phyloP scores from a whole-genome alignment of 2,113 vertebrate genomes.

The Phrynosoma blainvillii region DNA sequence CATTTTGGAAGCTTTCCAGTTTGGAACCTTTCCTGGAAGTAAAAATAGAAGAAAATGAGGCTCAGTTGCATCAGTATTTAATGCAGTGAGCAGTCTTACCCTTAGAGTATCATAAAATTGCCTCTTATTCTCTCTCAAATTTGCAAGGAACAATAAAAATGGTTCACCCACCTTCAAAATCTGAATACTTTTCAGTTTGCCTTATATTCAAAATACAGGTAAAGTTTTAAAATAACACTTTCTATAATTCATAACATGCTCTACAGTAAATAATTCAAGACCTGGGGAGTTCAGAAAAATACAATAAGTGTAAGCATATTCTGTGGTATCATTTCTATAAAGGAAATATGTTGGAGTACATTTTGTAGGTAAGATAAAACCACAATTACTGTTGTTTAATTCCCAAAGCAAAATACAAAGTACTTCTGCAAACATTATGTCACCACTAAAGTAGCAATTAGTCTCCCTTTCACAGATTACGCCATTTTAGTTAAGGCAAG shows the following conservation, averaged over 20 bases:
- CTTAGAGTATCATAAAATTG: background rate
- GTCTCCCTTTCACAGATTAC: slow-evolving; percentile 36
- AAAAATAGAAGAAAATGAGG: background rate
- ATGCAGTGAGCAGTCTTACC: background rate
- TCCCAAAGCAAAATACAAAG: slow-evolving; percentile 22
- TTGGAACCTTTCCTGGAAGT: too few relatives aligned
- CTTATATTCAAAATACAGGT: background rate
- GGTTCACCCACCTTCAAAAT: background rate
- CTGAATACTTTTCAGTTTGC: background rate
- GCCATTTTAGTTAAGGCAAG: slow-evolving; percentile 29
- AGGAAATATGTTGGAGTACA: background rate
- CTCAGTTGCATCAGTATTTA: background rate
- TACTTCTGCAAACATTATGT: slow-evolving; percentile 31
- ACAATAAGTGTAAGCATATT: slow-evolving; percentile 31
- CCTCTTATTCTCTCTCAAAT: background rate
- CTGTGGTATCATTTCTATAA: slow-evolving; percentile 12
- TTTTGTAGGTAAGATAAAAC: slow-evolving; percentile 29
- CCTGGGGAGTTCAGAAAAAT: slow-evolving; percentile 23
- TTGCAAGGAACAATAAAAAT: background rate
- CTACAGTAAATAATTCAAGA: slow-evolving; percentile 47
- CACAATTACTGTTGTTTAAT: slow-evolving; percentile 35
- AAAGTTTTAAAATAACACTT: background rate
- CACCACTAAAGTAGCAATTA: slow-evolving; percentile 45
- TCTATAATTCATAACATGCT: slow-evolving; percentile 45
- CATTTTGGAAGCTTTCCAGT: too few relatives aligned